These are phyloP conservation scores for Xylocampa areola DNA, from an alignment of 2,888 invertebrate species.

Conservation along the genomic window DNA sequence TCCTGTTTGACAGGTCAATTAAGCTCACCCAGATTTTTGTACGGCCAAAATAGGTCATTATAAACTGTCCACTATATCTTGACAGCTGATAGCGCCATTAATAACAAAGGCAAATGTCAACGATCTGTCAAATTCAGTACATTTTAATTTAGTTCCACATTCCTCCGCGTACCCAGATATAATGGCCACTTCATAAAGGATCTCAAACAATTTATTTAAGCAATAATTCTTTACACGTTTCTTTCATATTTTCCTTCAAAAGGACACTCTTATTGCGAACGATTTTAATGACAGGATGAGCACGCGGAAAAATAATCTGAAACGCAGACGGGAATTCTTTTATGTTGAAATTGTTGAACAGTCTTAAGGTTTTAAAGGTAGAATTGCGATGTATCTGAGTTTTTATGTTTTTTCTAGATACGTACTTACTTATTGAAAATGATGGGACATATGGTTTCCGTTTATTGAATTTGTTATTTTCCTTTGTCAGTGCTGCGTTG, in stretches of 20 bases:
- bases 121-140: no score
- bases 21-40: slow-evolving; percentile 31
- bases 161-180: no score
- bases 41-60: slow-evolving; percentile 38
- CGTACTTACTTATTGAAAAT: slow-evolving; percentile 3
- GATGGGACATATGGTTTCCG: no score
- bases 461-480: no score
- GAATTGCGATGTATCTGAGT: slow-evolving; percentile 31
- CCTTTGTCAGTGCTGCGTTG: no score
- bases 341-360: slow-evolving; percentile 43
- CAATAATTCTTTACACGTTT: slow-evolving; percentile 43
- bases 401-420: slow-evolving; percentile 25
- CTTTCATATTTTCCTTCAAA: slow-evolving; percentile 47
- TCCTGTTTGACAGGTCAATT: slow-evolving; percentile 56
- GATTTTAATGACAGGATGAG: slow-evolving; percentile 56
- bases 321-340: slow-evolving; percentile 36
- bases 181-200: no score
- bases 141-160: no score
- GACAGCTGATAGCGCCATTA: no score
- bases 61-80: neutral
- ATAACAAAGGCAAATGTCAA: no score
- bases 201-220: slow-evolving; percentile 48
- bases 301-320: slow-evolving; percentile 28
- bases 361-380: slow-evolving; percentile 40
- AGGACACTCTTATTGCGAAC: slow-evolving; percentile 44